Evolutionary conservation across 2,888 invertebrate species (phyloP), one percentile per base, ranked within the genome.

Genomic region (Bibio marci): DNA sequence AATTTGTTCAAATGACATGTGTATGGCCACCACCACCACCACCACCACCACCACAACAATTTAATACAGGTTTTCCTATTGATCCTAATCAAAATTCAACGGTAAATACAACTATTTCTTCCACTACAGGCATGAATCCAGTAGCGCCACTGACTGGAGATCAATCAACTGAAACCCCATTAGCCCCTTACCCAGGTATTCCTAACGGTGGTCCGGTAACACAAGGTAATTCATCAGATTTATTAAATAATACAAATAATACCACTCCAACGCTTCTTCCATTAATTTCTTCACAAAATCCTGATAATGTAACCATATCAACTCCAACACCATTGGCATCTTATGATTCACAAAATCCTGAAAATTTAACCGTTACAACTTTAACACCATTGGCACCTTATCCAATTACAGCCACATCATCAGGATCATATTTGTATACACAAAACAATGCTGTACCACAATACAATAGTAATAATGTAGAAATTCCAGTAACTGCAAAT

Each of bases 21-120:
- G 52, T 44, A 25, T 56, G 52, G 2, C 41, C 43, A 27, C 40
- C 37, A 37, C 42, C 41, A 28, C 10, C 14, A 11, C 43, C 43
- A 14, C 44, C 39, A 35, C 42, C 45, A 28, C 37, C 38, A 38
- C 33, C 18, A 33, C 18, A 17, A 8, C 33, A 14, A 12, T 12
- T 18, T 3, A 31, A 13, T 15, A 31, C 31, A 31, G 17, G 13
- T 13, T 12, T 14, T 14, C 31, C 31, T 8, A 10, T 17, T 10
- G 31, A 31, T 8, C 22, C 22, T 22, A 22, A 31, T 31, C 17
- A 10, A 13, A 31, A n/a, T 18, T 4, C n/a, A 12, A 12, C 33
- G 18, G 6, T 19, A 33, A 15, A 18, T 18, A 12, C 17, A 17
- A 33, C 10, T 19, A n/a, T 17, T 17, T 17, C n/a, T 33, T 11